phyloP scores from a whole-genome alignment of 92 coral and sea anemone genomes.

The Parazoanthus swiftii region DNA sequence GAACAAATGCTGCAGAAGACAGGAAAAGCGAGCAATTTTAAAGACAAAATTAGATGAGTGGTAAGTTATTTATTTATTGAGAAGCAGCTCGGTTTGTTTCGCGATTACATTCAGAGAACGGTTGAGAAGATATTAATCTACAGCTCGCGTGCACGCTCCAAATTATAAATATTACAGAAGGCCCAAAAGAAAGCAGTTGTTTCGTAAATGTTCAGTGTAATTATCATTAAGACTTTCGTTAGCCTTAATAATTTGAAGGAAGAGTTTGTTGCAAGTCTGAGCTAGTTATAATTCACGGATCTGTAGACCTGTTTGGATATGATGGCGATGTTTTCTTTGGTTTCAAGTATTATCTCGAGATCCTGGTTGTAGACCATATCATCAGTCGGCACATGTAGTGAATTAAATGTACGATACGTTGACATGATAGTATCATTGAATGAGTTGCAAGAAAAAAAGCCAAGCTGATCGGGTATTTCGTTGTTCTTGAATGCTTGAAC shows the following conservation, averaged over 20 bases:
- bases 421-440: background rate
- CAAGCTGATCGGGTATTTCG: background rate
- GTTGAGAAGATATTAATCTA: background rate
- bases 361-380: background rate
- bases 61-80: background rate
- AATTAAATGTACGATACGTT: background rate
- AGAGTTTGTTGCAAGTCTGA: slow-evolving; percentile 1
- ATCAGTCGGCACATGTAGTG: background rate
- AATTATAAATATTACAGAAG: background rate
- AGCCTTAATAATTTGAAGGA: background rate
- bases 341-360: background rate
- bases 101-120: background rate
- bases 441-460: background rate
- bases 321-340: background rate
- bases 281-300: background rate
- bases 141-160: background rate
- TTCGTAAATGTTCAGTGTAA: background rate
- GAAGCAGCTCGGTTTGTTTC: background rate
- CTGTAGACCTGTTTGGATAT: background rate
- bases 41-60: background rate
- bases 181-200: background rate
- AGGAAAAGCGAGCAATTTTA: background rate
- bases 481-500: background rate
- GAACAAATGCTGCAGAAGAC: background rate
- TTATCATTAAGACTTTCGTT: background rate